Percentiles rank a stretch among this genome's conserved stretches.
These are phyloP conservation scores for Syritta pipiens DNA, from an alignment of 2,888 invertebrate genomes.

Conservation along the genomic window DNA sequence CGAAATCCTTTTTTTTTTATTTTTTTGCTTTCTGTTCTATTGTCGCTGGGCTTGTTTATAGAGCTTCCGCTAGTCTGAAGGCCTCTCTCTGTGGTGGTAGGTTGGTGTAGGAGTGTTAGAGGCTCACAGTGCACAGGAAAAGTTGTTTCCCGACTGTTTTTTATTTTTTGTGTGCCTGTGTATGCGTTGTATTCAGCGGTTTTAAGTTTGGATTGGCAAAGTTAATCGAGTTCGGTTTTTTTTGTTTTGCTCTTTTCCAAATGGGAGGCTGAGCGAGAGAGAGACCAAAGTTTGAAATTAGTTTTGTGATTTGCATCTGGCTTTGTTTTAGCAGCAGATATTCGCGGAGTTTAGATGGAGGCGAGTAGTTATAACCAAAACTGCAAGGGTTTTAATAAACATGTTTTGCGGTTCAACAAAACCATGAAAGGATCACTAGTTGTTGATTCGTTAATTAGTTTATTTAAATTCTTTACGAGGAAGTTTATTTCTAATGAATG, in stretches of 20 bases:
- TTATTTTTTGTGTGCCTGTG: background rate
- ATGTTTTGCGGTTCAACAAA: no score
- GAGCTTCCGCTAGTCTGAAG: background rate
- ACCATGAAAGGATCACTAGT: no score
- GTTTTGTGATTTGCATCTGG: slow-evolving; percentile 24
- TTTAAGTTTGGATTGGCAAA: slow-evolving; percentile 23
- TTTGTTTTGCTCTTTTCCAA: no score
- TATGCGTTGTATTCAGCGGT: slow-evolving; percentile 28
- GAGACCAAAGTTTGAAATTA: slow-evolving; percentile 24
- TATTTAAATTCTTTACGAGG: no score
- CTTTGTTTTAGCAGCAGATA: background rate
- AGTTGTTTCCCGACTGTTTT: background rate
- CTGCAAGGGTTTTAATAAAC: no score
- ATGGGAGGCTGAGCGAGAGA: no score
- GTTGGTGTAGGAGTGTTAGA: slow-evolving; percentile 4
- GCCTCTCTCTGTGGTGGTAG: background rate
- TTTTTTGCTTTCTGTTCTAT: background rate
- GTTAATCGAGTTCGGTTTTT: slow-evolving; percentile 39
- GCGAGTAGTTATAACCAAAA: background rate
- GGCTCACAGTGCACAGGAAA: slow-evolving; percentile 3
- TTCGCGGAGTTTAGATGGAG: background rate
- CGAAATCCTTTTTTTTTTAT: background rate
- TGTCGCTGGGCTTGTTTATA: slow-evolving; percentile 4
- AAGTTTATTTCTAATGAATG: no score
- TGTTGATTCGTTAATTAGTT: no score